Conservation (phyloP, 2,113 vertebrate species). For the Petrocephalus microphthalmus region DNA sequence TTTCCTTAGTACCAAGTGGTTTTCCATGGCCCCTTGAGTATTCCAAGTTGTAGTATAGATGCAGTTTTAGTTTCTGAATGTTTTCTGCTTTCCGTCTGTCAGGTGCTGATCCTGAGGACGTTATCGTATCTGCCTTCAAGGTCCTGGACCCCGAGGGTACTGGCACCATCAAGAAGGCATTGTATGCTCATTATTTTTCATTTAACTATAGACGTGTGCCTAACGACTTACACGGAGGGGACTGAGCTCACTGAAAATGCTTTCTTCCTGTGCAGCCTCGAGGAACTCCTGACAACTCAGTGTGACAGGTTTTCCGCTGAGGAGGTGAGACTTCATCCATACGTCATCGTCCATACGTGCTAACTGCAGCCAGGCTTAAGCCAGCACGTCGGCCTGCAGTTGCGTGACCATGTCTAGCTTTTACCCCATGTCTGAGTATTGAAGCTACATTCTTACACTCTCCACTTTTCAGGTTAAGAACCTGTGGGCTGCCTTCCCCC, state of each 20-base stretch:
- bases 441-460: not conserved
- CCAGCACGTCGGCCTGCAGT: not conserved
- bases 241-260: not conserved
- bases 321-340: slow-evolving; percentile 62
- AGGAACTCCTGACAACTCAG: slow-evolving; percentile 83
- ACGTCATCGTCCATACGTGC: not conserved
- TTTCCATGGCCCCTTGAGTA: not conserved
- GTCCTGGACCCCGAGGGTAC: slow-evolving; percentile 80
- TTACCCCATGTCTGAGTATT: not conserved
- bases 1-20: not conserved
- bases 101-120: slow-evolving; percentile 88
- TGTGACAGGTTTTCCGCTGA: slow-evolving; percentile 81
- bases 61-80: not conserved
- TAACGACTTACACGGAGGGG: not conserved
- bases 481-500: slow-evolving; percentile 77
- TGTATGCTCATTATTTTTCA: slow-evolving; percentile 58
- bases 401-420: not conserved
- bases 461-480: slow-evolving; percentile 65
- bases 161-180: slow-evolving; percentile 80
- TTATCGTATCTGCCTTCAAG: slow-evolving; percentile 84
- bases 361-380: not conserved
- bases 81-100: not conserved
- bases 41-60: not conserved
- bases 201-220: not conserved
- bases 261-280: slow-evolving; percentile 57